Evolutionary conservation across 1,140 invertebrate species (phyloP).

Genomic region (Rhynchophorus ferrugineus): DNA sequence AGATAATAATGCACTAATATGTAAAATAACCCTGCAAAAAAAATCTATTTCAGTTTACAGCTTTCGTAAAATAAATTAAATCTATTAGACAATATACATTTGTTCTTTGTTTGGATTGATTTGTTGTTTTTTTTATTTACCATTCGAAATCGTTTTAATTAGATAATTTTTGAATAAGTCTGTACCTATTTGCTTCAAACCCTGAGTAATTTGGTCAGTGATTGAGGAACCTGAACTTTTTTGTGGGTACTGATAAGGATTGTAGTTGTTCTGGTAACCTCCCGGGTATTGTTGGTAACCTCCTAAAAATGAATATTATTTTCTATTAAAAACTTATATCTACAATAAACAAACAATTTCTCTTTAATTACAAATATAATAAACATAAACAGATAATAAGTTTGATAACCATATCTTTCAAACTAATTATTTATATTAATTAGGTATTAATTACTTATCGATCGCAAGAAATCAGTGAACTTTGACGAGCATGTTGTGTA

Average conservation of each 20-base stretch:
- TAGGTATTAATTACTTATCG: too few relatives aligned
- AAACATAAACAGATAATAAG: too few relatives aligned
- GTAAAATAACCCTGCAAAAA: conserved; percentile 30
- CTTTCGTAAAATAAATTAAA: not conserved
- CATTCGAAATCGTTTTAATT: conserved; percentile 12
- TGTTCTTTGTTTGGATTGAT: too few relatives aligned
- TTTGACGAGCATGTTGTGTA: too few relatives aligned
- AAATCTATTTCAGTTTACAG: conserved; percentile 13
- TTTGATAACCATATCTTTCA: too few relatives aligned
- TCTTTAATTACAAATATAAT: too few relatives aligned
- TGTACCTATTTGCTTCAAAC: conserved; percentile 24
- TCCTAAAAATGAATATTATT: conserved; percentile 2
- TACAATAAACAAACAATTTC: too few relatives aligned
- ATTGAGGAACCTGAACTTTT: conserved; percentile 14
- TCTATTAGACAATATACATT: too few relatives aligned
- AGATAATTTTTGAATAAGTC: conserved; percentile 25
- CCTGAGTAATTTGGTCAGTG: conserved; percentile 18
- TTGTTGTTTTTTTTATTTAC: conserved; percentile 4
- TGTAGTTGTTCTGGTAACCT: conserved; percentile 17
- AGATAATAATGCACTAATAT: conserved; percentile 19
- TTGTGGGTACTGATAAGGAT: conserved; percentile 14
- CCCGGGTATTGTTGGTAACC: conserved; percentile 19
- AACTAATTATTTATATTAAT: too few relatives aligned
- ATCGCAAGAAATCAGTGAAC: too few relatives aligned
- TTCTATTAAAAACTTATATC: not conserved